Evolutionary conservation across 2,797 vertebrate genomes (phyloP).

Genomic region (Orientallactaga sibirica): DNA sequence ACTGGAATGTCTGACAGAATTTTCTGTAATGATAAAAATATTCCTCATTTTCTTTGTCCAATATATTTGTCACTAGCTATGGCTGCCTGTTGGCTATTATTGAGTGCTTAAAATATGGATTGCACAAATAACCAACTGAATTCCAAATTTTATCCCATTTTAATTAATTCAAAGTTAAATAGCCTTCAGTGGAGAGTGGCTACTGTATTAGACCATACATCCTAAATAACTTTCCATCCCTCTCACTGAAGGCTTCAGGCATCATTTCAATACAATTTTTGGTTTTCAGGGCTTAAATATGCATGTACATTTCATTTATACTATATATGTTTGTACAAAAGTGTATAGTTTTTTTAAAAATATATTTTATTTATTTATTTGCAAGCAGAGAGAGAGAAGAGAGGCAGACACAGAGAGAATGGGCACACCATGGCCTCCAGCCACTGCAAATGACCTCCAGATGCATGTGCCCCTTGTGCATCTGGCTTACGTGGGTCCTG

Average conservation of each 20-base stretch:
- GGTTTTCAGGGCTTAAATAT: neutral
- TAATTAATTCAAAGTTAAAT: slow-evolving; percentile 44
- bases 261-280: neutral
- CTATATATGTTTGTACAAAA: neutral
- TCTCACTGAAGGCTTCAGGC: slow-evolving; percentile 5
- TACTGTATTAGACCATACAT: neutral
- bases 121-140: neutral
- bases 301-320: neutral
- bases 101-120: neutral
- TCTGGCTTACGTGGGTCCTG: no score
- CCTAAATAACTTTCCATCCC: neutral
- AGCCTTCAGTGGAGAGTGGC: neutral
- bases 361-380: no score
- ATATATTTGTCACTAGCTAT: neutral
- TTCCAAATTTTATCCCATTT: slow-evolving; percentile 47
- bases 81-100: neutral
- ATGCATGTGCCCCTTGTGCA: no score
- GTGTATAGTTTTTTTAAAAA: neutral
- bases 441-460: no score
- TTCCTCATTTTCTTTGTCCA: neutral
- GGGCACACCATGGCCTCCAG: no score
- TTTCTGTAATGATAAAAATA: neutral
- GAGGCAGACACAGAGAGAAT: no score
- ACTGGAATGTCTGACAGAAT: neutral
- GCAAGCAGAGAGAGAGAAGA: no score